phyloP scores from a whole-genome alignment of 1,140 invertebrate species.

The Oreohelix idahoensis region DNA sequence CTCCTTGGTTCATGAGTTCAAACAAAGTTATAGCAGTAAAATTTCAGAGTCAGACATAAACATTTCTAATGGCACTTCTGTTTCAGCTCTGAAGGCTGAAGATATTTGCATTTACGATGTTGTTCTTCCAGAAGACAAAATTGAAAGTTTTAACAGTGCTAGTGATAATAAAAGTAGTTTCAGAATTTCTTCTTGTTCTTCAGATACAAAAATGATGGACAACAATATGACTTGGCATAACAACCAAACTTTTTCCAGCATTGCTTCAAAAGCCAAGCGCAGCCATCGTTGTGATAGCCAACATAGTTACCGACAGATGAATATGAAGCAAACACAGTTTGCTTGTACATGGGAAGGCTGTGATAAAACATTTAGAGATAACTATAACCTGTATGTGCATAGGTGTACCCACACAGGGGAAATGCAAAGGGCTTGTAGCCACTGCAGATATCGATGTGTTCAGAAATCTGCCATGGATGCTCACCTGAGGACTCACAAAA shows the following conservation, averaged over 20 bases:
- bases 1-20: background rate
- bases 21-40: background rate
- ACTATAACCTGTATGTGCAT: conserved; percentile 24
- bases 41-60: background rate
- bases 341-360: conserved; percentile 31
- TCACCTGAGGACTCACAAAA: conserved; percentile 17
- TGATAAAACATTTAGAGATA: conserved; percentile 24
- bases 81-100: background rate
- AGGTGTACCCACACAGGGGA: conserved; percentile 26
- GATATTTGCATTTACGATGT: conserved; percentile 6
- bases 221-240: background rate
- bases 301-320: background rate
- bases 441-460: conserved; percentile 25
- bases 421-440: conserved; percentile 32
- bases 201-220: background rate
- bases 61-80: background rate
- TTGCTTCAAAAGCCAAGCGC: background rate
- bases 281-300: background rate
- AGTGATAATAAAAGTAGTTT: background rate
- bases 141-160: background rate
- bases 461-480: conserved; percentile 32
- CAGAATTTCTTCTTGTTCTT: background rate
- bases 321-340: background rate
- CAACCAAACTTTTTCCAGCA: background rate
- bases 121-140: background rate